Conservation (phyloP, 2,797 vertebrate genomes). For the Ispidina lecontei region DNA sequence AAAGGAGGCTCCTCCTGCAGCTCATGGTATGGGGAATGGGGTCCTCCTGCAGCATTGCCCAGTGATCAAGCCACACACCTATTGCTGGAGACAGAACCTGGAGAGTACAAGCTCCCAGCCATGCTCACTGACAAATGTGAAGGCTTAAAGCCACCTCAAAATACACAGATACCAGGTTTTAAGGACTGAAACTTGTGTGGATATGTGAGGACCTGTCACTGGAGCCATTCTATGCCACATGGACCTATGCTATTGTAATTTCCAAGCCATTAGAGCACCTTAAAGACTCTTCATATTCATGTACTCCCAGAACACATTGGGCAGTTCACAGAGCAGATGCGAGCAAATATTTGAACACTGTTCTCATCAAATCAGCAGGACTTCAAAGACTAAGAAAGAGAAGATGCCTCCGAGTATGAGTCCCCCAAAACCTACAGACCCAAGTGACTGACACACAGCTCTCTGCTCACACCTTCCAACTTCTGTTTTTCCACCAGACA, state of each 20-base stretch:
- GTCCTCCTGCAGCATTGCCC: not conserved
- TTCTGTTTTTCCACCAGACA: not conserved
- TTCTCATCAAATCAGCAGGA: not conserved
- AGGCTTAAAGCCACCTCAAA: not conserved
- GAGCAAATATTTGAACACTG: not conserved
- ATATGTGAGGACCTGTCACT: rapidly evolving
- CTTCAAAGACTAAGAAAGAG: not conserved
- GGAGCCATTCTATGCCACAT: not conserved
- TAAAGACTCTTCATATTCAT: not conserved
- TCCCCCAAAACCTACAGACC: not conserved
- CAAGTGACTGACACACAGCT: not conserved
- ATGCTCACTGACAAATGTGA: not conserved
- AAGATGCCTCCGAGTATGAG: not conserved
- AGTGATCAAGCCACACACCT: not conserved
- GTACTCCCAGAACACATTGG: not conserved
- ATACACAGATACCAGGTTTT: rapidly evolving
- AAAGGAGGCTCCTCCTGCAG: not conserved
- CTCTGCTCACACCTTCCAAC: not conserved
- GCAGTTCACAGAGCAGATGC: not conserved
- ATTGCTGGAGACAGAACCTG: not conserved
- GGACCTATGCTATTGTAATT: not conserved
- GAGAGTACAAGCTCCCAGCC: not conserved
- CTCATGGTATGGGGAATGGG: rapidly evolving
- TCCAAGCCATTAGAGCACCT: not conserved
- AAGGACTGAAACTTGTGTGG: not conserved